Percentiles rank a stretch among this genome's conserved stretches.
These are phyloP conservation scores for Macroglossus sobrinus DNA, from an alignment of 2,113 vertebrate genomes.

Conservation along the genomic window DNA sequence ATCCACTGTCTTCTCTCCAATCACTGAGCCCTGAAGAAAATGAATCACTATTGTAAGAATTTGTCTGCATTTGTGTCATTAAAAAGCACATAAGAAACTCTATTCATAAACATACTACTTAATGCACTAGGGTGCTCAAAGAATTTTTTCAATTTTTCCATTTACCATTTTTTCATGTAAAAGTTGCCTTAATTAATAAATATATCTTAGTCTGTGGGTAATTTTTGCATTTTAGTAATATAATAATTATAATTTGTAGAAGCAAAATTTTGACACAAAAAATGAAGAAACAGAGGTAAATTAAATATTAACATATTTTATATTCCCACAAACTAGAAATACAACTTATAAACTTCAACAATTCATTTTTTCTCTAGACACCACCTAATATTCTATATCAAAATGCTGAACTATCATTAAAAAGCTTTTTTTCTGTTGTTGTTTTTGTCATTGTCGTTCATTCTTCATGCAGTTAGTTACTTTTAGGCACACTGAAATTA, in stretches of 20 bases:
- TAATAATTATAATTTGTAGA: background rate
- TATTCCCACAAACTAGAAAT: background rate
- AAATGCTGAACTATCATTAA: background rate
- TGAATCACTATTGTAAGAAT: background rate
- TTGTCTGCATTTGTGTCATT: background rate
- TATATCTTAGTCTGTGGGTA: background rate
- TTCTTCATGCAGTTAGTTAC: background rate
- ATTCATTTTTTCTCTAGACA: background rate
- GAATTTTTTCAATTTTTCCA: background rate
- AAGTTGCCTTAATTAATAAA: background rate
- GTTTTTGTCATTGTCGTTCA: background rate
- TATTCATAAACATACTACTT: background rate
- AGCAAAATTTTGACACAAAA: background rate
- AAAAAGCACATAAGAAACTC: background rate
- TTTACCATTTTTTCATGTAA: background rate
- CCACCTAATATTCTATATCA: background rate
- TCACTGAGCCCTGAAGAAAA: background rate
- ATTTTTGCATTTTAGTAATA: background rate
- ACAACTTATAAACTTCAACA: background rate
- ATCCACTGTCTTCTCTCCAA: background rate
- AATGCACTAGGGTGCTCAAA: background rate
- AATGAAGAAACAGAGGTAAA: background rate
- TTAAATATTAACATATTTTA: constrained; percentile 37
- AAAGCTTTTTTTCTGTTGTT: background rate
- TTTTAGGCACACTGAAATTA: background rate